A percentile compares a stretch with the other conserved stretches of the same genome.
Evolutionary conservation across 2,113 vertebrate genomes (phyloP).

Genomic region (Alexandromys fortis): DNA sequence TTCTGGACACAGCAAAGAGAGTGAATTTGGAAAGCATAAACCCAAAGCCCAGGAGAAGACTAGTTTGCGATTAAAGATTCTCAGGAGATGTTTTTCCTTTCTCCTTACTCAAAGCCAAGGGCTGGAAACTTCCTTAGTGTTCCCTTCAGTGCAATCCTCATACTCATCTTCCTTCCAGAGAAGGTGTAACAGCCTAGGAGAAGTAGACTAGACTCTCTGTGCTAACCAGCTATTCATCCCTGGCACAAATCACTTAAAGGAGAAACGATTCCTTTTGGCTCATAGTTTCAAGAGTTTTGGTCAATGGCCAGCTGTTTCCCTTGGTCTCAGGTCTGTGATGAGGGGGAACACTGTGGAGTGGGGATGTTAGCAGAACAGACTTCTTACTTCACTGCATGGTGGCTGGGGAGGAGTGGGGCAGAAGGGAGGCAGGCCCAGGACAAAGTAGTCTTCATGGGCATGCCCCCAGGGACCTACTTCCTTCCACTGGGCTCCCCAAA

Average conservation of each 20-base stretch:
- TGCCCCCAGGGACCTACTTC: neutral
- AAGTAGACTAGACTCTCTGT: neutral
- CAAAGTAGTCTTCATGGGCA: too few relatives aligned
- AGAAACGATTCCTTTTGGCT: neutral
- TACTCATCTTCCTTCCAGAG: neutral
- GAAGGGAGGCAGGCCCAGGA: neutral
- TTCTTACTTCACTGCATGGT: neutral
- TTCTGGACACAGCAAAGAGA: neutral
- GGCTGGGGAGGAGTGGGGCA: neutral
- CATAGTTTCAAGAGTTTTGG: too few relatives aligned
- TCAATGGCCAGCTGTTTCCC: neutral
- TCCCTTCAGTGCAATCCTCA: neutral
- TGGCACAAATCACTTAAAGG: neutral
- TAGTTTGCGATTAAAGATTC: neutral
- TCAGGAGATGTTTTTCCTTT: neutral
- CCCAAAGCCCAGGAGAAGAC: neutral
- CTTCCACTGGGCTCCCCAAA: neutral
- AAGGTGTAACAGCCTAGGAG: neutral
- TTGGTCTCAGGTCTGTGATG: neutral
- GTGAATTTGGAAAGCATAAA: neutral
- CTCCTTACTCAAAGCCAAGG: neutral
- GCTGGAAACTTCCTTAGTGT: neutral
- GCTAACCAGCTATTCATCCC: neutral
- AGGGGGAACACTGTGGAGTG: neutral
- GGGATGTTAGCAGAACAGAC: neutral